phyloP scores from a whole-genome alignment of 1,140 invertebrate genomes.

The Hyphantria cunea region DNA sequence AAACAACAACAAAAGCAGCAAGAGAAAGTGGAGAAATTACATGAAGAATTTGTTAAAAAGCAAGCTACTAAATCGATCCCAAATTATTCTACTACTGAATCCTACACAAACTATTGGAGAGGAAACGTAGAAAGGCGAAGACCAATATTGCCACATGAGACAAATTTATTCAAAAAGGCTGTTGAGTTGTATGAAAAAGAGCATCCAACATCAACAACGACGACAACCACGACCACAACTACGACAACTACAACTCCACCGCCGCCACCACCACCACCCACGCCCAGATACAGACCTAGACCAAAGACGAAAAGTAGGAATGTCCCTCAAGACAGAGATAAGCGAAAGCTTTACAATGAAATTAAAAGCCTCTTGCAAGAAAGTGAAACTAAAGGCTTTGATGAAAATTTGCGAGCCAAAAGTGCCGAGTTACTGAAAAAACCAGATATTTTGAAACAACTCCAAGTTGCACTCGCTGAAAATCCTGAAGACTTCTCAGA shows the following conservation, averaged over 20 bases:
- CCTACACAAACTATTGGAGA: slow-evolving; percentile 64
- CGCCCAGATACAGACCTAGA: slow-evolving; percentile 70
- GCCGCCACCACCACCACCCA: slow-evolving; percentile 37
- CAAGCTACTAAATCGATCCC: slow-evolving; percentile 84
- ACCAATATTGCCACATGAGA: slow-evolving; percentile 73
- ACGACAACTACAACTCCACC: slow-evolving; percentile 47
- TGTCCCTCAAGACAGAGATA: slow-evolving; percentile 73
- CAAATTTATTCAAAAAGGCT: slow-evolving; percentile 78
- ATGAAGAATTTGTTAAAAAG: slow-evolving; percentile 84
- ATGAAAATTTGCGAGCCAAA: slow-evolving; percentile 70
- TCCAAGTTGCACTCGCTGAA: slow-evolving; percentile 87
- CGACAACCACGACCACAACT: slow-evolving; percentile 76
- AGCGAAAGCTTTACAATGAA: slow-evolving; percentile 81
- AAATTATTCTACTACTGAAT: slow-evolving; percentile 70
- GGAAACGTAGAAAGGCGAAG: slow-evolving; percentile 69
- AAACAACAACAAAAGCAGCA: slow-evolving; percentile 87
- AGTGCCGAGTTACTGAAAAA: slow-evolving; percentile 72
- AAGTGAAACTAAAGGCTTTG: slow-evolving; percentile 74
- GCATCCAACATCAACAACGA: slow-evolving; percentile 75
- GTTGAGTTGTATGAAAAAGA: slow-evolving; percentile 76
- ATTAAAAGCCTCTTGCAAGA: slow-evolving; percentile 77
- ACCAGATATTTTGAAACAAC: slow-evolving; percentile 85
- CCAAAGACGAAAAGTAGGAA: slow-evolving; percentile 69
- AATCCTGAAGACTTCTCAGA: slow-evolving; percentile 83
- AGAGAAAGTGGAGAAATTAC: slow-evolving; percentile 85